Percentiles rank a stretch among this genome's conserved stretches.
Conservation (phyloP, 2,888 invertebrate genomes). For the Drosophila subsilvestris region DNA sequence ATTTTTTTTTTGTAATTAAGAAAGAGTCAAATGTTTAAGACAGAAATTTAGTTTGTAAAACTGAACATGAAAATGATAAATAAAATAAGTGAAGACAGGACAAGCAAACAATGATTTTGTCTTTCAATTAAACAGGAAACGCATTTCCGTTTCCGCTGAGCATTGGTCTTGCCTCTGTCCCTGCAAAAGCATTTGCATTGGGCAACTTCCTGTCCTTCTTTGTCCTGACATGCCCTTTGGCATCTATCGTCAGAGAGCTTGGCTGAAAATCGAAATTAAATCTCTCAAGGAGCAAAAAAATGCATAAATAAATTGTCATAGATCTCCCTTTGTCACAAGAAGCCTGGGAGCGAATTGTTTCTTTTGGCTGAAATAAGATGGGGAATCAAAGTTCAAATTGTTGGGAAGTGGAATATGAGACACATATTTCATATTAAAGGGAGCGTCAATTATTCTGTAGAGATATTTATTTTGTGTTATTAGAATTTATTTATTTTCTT, state of each 20-base stretch:
- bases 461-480: too few species aligned
- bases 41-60: conserved; percentile 31
- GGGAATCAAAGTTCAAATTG: not conserved
- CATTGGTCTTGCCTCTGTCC: not conserved
- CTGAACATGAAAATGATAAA: conserved; percentile 36
- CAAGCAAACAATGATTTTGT: conserved; percentile 4
- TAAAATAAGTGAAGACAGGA: conserved; percentile 32
- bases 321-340: not conserved
- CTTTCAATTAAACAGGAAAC: conserved; percentile 1
- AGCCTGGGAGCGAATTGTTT: not conserved
- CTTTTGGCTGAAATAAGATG: not conserved
- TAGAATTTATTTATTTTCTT: too few species aligned
- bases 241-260: not conserved
- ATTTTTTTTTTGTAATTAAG: conserved; percentile 32
- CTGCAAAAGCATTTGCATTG: not conserved
- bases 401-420: too few species aligned
- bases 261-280: not conserved
- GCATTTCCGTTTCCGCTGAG: conserved; percentile 9
- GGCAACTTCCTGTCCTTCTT: not conserved
- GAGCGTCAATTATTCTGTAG: too few species aligned
- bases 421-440: too few species aligned
- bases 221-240: not conserved
- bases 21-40: conserved; percentile 24
- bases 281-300: not conserved
- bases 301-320: not conserved